Evolutionary conservation across 2,888 invertebrate species (phyloP).

Genomic region (Dinocampus coccinellae): DNA sequence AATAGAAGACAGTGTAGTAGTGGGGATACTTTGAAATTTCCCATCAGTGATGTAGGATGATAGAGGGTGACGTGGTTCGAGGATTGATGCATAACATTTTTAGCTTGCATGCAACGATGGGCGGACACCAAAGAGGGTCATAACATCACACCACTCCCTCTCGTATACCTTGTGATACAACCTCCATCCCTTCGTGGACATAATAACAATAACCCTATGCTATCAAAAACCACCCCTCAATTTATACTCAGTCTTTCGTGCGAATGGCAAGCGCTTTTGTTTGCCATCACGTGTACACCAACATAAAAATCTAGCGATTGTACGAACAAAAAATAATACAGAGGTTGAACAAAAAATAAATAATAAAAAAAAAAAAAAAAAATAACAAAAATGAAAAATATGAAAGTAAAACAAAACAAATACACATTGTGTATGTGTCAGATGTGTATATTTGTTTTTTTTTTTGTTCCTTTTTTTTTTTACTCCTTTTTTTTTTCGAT

Average conservation of each 20-base stretch:
- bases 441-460: too few species aligned
- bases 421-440: neutral
- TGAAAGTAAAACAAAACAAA: neutral
- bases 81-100: slow-evolving; percentile 24
- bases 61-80: slow-evolving; percentile 8
- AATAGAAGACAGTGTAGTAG: slow-evolving; percentile 16
- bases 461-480: too few species aligned
- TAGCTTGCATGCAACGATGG: slow-evolving; percentile 23
- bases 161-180: neutral
- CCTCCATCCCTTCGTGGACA: neutral
- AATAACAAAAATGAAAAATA: slow-evolving; percentile 24
- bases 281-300: slow-evolving; percentile 5
- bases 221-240: slow-evolving; percentile 13
- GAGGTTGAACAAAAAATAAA: slow-evolving; percentile 22
- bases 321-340: slow-evolving; percentile 31
- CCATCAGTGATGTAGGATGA: neutral
- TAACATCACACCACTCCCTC: slow-evolving; percentile 13
- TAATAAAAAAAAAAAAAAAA: slow-evolving; percentile 9
- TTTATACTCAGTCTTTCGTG: slow-evolving; percentile 31
- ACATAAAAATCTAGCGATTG: slow-evolving; percentile 19
- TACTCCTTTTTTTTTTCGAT: neutral
- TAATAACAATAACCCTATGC: neutral
- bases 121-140: slow-evolving; percentile 17
- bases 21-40: slow-evolving; percentile 9
- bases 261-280: slow-evolving; percentile 25